Conservation (phyloP, 2,113 vertebrate species). For the Nothocercus julius region DNA sequence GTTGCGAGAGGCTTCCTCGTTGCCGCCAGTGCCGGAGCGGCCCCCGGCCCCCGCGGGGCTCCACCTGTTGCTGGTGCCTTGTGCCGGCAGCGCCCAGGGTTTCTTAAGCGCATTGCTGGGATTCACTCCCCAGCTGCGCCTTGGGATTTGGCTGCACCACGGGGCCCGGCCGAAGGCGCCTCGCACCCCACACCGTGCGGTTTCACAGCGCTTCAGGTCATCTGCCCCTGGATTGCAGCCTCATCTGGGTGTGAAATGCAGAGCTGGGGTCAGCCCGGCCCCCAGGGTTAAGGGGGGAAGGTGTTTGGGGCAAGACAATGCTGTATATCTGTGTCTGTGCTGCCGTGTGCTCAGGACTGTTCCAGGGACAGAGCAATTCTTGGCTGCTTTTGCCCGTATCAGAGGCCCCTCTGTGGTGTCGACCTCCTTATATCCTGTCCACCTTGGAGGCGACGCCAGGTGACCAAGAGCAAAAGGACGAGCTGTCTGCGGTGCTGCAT, state of each 20-base stretch:
- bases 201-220: not conserved
- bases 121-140: not conserved
- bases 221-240: not conserved
- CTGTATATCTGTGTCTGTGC: fast-evolving
- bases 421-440: not conserved
- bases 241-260: not conserved
- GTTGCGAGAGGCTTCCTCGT: conserved; percentile 56
- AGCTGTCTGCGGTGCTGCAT: not conserved
- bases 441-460: not conserved
- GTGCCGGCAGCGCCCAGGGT: not conserved
- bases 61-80: not conserved
- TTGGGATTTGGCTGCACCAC: fast-evolving
- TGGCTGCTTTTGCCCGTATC: not conserved
- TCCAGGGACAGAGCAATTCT: not conserved
- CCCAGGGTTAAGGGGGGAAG: not conserved
- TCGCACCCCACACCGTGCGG: fast-evolving
- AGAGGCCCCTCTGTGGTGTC: not conserved
- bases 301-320: not conserved
- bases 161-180: not conserved
- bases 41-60: not conserved
- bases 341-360: fast-evolving
- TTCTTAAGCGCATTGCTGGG: fast-evolving
- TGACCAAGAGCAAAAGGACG: not conserved
- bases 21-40: not conserved
- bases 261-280: not conserved